Percentiles rank a stretch among this genome's conserved stretches.
Conservation (phyloP, 2,797 vertebrate genomes). For the Intellagama lesueurii region DNA sequence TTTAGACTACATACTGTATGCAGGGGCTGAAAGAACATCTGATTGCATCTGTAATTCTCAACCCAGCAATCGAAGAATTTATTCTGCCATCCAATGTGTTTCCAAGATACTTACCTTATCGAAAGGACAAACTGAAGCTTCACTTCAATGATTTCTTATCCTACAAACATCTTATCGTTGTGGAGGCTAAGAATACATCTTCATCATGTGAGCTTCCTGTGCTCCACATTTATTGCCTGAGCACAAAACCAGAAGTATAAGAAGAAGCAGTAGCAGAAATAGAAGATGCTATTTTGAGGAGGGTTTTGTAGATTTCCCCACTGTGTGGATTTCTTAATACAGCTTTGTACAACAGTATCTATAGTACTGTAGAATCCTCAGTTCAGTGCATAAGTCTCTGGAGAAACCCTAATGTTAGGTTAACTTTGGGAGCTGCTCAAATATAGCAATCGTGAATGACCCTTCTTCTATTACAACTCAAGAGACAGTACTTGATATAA, state of each 20-base stretch:
- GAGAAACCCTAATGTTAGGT: not conserved
- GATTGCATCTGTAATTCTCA: constrained; percentile 6
- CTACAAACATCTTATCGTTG: not conserved
- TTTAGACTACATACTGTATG: not conserved
- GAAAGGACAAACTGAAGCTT: constrained; percentile 9
- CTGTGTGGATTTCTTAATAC: not conserved
- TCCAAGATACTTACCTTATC: constrained; percentile 12
- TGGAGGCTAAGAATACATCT: not conserved
- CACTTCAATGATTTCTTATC: constrained; percentile 1
- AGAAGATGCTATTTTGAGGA: not conserved
- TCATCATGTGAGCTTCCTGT: not conserved
- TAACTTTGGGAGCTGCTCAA: not conserved
- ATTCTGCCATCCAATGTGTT: not conserved
- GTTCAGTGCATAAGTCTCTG: not conserved
- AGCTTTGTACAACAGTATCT: not conserved
- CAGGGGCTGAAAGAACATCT: not conserved
- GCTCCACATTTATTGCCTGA: not conserved
- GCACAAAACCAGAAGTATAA: not conserved
- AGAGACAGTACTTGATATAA: not conserved
- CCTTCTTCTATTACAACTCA: not conserved
- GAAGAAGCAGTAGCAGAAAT: not conserved
- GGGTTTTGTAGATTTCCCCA: not conserved
- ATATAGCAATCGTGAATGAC: not conserved
- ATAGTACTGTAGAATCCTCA: not conserved
- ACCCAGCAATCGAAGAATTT: not conserved